Conservation (phyloP, 2,113 vertebrate genomes). For the Xyliphius kryptos region DNA sequence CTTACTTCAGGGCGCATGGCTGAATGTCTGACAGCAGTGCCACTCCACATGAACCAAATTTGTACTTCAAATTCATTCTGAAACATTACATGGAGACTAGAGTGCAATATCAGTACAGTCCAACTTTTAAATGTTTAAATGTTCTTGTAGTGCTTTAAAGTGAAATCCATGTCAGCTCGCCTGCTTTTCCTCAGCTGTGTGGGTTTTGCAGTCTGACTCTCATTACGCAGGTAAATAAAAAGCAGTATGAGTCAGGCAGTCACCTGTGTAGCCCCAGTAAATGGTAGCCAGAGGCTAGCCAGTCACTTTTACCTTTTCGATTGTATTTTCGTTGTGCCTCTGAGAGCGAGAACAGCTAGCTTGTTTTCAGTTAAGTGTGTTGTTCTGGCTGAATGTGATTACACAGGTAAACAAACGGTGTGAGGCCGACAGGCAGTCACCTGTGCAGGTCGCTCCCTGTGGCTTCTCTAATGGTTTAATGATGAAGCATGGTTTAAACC, state of each 20-base stretch:
- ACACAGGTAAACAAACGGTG: slow-evolving; percentile 50
- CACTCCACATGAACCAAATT: too few relatives aligned
- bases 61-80: too few relatives aligned
- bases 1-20: too few relatives aligned
- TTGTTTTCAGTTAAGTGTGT: slow-evolving; percentile 23
- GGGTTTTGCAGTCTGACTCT: too few relatives aligned
- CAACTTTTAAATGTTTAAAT: too few relatives aligned
- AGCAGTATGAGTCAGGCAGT: not conserved
- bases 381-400: slow-evolving; percentile 28
- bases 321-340: slow-evolving; percentile 77
- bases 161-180: too few relatives aligned
- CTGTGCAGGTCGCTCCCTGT: slow-evolving; percentile 30
- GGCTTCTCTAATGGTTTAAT: slow-evolving; percentile 42
- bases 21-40: too few relatives aligned
- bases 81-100: too few relatives aligned
- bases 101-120: too few relatives aligned
- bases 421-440: slow-evolving; percentile 34
- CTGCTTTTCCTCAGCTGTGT: too few relatives aligned
- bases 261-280: slow-evolving; percentile 16
- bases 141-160: too few relatives aligned
- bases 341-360: slow-evolving; percentile 31
- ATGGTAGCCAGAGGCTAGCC: slow-evolving; percentile 34
- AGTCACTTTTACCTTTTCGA: slow-evolving; percentile 71
- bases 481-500: slow-evolving; percentile 32
- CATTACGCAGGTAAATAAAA: too few relatives aligned